Conservation (phyloP, 2,797 vertebrate genomes). For the Vultur gryphus region DNA sequence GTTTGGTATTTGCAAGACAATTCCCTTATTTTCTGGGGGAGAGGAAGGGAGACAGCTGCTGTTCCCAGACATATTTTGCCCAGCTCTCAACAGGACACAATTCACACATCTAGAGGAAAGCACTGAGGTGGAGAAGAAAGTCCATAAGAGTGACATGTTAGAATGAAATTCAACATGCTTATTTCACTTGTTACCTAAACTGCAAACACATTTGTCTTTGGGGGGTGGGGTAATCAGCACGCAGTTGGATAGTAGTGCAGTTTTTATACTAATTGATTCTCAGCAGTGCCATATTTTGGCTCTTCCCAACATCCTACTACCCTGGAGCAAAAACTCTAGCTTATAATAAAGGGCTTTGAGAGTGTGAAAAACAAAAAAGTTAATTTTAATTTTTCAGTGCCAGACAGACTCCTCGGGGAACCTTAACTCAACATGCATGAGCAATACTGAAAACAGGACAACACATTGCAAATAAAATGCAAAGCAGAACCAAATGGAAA, state of each 20-base stretch:
- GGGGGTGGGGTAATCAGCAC: neutral
- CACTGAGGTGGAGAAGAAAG: neutral
- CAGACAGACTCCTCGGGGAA: conserved; percentile 28
- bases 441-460: conserved; percentile 47
- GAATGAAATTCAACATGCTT: neutral
- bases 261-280: conserved; percentile 13
- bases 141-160: neutral
- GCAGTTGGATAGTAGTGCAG: neutral
- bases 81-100: neutral
- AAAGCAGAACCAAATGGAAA: conserved; percentile 56
- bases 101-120: neutral
- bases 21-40: neutral
- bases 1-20: neutral
- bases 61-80: neutral
- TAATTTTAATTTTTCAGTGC: neutral
- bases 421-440: conserved; percentile 46
- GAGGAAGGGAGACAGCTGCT: neutral
- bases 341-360: neutral
- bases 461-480: conserved; percentile 20
- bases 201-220: conserved; percentile 1
- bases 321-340: neutral
- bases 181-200: conserved; percentile 43
- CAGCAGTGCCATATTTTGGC: conserved; percentile 11
- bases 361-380: conserved; percentile 8
- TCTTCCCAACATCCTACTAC: conserved; percentile 8